phyloP scores from a whole-genome alignment of 2,888 invertebrate genomes.

The Cerastis leucographa region DNA sequence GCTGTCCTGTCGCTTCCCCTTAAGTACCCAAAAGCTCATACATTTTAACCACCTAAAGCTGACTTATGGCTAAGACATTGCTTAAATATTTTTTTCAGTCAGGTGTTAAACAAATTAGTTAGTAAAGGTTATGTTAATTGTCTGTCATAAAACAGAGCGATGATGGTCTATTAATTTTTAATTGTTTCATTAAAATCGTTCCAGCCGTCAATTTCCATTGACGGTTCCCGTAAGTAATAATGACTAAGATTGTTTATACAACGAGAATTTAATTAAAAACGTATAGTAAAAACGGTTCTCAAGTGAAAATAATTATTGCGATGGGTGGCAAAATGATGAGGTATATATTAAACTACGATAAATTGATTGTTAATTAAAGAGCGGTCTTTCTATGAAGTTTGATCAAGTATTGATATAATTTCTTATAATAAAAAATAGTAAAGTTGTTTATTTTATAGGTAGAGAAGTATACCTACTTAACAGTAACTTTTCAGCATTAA shows the following conservation, averaged over 20 bases:
- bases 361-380: not conserved
- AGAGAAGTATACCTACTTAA: too few species aligned
- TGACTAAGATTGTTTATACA: constrained; percentile 49
- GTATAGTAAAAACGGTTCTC: constrained; percentile 29
- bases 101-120: constrained; percentile 34
- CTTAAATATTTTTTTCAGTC: not conserved
- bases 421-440: not conserved
- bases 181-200: constrained; percentile 62
- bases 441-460: not conserved
- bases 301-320: constrained; percentile 33
- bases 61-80: not conserved
- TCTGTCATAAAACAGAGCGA: constrained; percentile 37
- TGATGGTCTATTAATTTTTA: constrained; percentile 59
- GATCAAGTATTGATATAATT: not conserved
- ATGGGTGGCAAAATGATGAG: constrained; percentile 15
- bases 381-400: not conserved
- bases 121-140: constrained; percentile 45
- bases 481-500: too few species aligned
- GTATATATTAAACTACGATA: constrained; percentile 13
- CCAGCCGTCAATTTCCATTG: constrained; percentile 58
- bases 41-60: not conserved
- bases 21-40: not conserved
- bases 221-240: constrained; percentile 48
- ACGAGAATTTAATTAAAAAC: constrained; percentile 50
- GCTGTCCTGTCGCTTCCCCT: too few species aligned